Evolutionary conservation across 2,113 vertebrate species (phyloP), one percentile per base, ranked within the genome.

Genomic region (Trichechus manatus): DNA sequence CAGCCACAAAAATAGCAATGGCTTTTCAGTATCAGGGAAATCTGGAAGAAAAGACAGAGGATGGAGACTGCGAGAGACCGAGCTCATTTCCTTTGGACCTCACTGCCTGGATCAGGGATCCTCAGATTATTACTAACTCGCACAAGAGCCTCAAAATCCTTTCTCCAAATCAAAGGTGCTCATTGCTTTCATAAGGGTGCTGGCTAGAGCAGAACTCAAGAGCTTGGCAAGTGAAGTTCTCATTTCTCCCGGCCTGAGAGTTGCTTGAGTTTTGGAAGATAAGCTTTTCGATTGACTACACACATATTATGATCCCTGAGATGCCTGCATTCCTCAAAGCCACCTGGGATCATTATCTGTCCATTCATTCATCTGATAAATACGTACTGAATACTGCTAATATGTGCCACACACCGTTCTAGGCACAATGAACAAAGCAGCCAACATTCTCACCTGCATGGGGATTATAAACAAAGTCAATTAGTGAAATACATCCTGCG

Each of bases 81-180:
- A 98, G 97, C 98, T 98, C 10, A 97, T 98, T 98, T 98, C 97
- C 98, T 98, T 96, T 95, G 94, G 98, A 96, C 97, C 96, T 96
- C 94, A 97, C 79, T 82, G 95, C 68, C 61, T 97, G 93, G 78
- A 97, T 89, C 96, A 93, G 93, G 61, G 97, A 85, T 4, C 5
- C 59, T 96, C 96, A 95, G 84, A 96, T 31, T 50, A 3, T 96
- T 97, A 97, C 91, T 97, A 94, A 96, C 89, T 97, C 94, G 93
- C 93, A 87, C 4, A 61, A 97, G 94, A 92, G n/a, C 85, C 53
- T 97, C 97, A 85, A 94, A 97, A 94, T 97, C 74, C 66, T 86
- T 92, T 96, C 95, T 98, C 88, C 96, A 89, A 98, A 97, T 56
- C 72, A 93, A 95, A 97, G 89, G 96, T 0, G 2, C 95, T 98